A percentile compares a stretch with the other conserved stretches of the same genome.
Conservation (phyloP, 2,113 vertebrate genomes). For the Pomatorhinus ruficollis region DNA sequence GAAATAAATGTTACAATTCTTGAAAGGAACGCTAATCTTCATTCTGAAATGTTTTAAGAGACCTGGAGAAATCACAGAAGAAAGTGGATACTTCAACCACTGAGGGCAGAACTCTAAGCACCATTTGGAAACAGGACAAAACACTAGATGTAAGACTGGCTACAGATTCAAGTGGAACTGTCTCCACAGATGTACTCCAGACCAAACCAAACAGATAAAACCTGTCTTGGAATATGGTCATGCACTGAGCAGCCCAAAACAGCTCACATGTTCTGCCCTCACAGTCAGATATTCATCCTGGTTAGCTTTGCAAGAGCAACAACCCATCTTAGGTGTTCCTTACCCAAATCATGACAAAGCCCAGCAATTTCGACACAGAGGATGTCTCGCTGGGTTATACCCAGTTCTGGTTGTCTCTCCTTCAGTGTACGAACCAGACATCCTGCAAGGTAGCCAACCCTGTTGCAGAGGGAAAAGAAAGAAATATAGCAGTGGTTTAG, state of each 20-base stretch:
- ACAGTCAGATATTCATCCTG: background rate
- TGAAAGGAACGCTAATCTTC: background rate
- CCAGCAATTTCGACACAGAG: slow-evolving; percentile 96
- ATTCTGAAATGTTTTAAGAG: background rate
- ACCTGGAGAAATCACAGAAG: background rate
- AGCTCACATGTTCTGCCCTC: background rate
- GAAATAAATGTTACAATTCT: background rate
- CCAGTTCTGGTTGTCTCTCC: slow-evolving; percentile 85
- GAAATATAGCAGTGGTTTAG: background rate
- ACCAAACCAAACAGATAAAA: background rate
- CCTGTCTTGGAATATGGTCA: background rate
- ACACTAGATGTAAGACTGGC: background rate
- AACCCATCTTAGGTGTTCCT: background rate
- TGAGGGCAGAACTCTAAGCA: background rate
- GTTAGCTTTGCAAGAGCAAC: background rate
- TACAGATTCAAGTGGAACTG: background rate
- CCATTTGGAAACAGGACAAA: background rate
- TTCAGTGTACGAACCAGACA: slow-evolving; percentile 78
- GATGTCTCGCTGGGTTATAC: slow-evolving; percentile 82
- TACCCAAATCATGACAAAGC: slow-evolving; percentile 95
- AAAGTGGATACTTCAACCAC: background rate
- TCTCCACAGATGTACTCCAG: background rate
- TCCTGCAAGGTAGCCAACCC: slow-evolving; percentile 88
- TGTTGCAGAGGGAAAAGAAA: slow-evolving; percentile 25
- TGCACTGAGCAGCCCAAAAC: background rate